Conservation (phyloP, 2,797 vertebrate species). For the Thaleichthys pacificus region DNA sequence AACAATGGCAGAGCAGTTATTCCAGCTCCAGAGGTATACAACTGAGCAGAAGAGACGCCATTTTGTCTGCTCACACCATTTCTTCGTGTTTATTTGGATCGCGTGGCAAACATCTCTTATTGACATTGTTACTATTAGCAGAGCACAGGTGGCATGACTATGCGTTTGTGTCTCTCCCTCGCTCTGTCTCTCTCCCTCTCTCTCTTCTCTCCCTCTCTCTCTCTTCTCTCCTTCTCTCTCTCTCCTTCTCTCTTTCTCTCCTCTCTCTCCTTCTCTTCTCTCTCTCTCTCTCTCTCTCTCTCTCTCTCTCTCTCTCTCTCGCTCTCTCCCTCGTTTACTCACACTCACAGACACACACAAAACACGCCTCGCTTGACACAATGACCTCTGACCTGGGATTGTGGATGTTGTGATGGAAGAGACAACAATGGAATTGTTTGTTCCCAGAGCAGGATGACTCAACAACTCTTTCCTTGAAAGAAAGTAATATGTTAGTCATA, state of each 20-base stretch:
- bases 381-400: constrained; percentile 56
- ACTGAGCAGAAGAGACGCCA: constrained; percentile 20
- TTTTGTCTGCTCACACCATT: constrained; percentile 16
- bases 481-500: too few species aligned
- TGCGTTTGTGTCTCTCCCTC: background rate
- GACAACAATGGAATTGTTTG: background rate
- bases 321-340: constrained; percentile 15
- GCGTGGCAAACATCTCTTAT: background rate
- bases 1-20: constrained; percentile 58
- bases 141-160: background rate
- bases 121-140: too few species aligned
- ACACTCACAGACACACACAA: constrained; percentile 34
- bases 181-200: constrained; percentile 13
- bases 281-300: constrained; percentile 7
- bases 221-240: background rate
- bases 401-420: constrained; percentile 16
- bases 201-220: background rate
- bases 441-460: background rate
- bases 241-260: background rate
- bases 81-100: background rate
- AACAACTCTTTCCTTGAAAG: too few species aligned
- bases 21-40: constrained; percentile 39
- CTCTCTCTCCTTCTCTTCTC: too few species aligned
- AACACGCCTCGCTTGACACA: background rate
- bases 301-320: constrained; percentile 10